Conservation (phyloP, 2,797 vertebrate genomes). For the Gymnothorax javanicus region DNA sequence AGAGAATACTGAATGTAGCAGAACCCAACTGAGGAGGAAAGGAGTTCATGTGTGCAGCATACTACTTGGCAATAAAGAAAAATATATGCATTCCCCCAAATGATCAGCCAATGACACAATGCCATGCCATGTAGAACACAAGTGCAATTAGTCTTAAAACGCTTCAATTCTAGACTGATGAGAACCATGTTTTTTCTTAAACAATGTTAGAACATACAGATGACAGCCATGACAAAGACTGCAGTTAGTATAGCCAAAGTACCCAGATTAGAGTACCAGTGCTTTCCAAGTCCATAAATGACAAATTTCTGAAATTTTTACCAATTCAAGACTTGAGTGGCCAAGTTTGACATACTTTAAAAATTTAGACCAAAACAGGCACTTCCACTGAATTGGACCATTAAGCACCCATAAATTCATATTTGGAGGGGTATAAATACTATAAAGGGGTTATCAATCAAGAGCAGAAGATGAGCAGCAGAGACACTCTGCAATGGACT, state of each 20-base stretch:
- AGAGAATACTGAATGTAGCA: background rate
- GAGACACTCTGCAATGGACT: background rate
- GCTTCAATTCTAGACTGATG: too few species aligned
- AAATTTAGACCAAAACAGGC: background rate
- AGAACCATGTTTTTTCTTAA: too few species aligned
- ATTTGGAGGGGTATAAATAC: background rate
- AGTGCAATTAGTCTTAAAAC: too few species aligned
- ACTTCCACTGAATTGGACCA: background rate
- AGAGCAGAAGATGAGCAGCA: background rate
- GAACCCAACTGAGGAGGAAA: background rate
- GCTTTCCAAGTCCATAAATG: background rate
- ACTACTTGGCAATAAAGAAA: too few species aligned
- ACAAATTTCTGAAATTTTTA: background rate
- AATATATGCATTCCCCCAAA: too few species aligned
- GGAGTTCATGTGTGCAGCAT: background rate
- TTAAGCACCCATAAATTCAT: background rate
- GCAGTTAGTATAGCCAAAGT: background rate
- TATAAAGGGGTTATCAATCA: background rate
- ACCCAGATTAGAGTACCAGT: background rate
- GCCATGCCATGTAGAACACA: too few species aligned
- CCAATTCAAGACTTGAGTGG: background rate
- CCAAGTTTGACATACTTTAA: background rate
- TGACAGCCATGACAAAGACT: too few species aligned
- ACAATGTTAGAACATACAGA: too few species aligned
- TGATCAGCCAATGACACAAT: too few species aligned